These are phyloP conservation scores for Diarsia mendica DNA, from an alignment of 2,888 invertebrate species.

Conservation along the genomic window DNA sequence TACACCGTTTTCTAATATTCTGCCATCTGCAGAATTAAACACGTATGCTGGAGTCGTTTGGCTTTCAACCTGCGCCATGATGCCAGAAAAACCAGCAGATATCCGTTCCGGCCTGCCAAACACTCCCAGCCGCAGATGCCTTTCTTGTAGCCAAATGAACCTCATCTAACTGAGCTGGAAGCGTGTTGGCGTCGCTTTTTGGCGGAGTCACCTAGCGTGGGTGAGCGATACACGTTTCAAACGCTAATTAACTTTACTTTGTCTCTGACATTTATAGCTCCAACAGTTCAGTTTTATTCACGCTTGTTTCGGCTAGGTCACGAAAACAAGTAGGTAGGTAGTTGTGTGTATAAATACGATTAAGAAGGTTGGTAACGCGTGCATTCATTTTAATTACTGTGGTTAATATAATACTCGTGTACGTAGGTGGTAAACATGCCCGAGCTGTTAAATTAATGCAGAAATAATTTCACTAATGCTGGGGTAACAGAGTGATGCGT, in stretches of 20 bases:
- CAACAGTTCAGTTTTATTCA: slow-evolving; percentile 14
- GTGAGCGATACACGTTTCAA: slow-evolving; percentile 36
- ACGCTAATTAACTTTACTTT: slow-evolving; percentile 56
- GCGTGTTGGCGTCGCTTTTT: slow-evolving; percentile 72
- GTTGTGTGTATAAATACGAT: slow-evolving; percentile 24
- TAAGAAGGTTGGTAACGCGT: slow-evolving; percentile 12
- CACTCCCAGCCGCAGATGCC: slow-evolving; percentile 74
- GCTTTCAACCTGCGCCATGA: slow-evolving; percentile 69
- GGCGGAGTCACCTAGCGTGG: slow-evolving; percentile 66
- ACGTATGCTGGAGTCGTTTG: slow-evolving; percentile 77
- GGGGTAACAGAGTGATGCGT: slow-evolving; percentile 22
- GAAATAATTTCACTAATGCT: slow-evolving; percentile 54
- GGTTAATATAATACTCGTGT: slow-evolving; percentile 18
- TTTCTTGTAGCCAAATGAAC: slow-evolving; percentile 79
- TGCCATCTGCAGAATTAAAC: slow-evolving; percentile 75
- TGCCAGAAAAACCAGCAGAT: slow-evolving; percentile 80
- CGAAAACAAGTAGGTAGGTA: slow-evolving; percentile 12
- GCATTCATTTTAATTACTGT: slow-evolving; percentile 20
- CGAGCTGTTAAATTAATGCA: slow-evolving; percentile 42
- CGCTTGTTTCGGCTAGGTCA: slow-evolving; percentile 1
- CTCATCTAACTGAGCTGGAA: slow-evolving; percentile 75
- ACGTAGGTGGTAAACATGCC: slow-evolving; percentile 5
- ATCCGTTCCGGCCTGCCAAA: slow-evolving; percentile 77
- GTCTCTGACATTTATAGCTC: slow-evolving; percentile 51
- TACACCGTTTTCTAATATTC: slow-evolving; percentile 67